A percentile compares a stretch with the other conserved stretches of the same genome.
Conservation (phyloP, 2,113 vertebrate species). For the Bubo blakistoni region DNA sequence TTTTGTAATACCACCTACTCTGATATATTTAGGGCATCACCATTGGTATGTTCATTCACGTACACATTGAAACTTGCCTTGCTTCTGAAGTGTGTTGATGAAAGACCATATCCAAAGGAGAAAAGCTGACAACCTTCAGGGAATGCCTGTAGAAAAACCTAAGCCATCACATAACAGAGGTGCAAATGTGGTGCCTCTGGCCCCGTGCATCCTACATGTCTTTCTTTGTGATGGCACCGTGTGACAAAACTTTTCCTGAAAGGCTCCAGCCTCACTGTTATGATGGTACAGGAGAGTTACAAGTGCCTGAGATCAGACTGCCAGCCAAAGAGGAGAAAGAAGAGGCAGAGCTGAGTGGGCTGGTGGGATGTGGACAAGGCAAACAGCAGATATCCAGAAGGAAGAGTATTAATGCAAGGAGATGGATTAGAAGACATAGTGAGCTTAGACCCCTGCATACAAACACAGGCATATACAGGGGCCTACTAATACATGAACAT, state of each 20-base stretch:
- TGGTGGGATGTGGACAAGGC: neutral
- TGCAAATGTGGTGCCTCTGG: neutral
- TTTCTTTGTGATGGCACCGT: rapidly evolving
- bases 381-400: neutral
- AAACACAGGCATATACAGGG: neutral
- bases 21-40: neutral
- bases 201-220: rapidly evolving
- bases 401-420: neutral
- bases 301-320: neutral
- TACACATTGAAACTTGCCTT: neutral
- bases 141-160: neutral
- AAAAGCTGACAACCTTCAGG: neutral
- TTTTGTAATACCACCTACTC: neutral
- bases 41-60: neutral
- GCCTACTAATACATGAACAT: neutral
- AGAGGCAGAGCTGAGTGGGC: neutral
- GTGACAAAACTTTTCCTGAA: neutral
- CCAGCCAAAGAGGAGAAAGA: neutral
- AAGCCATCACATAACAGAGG: neutral
- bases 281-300: neutral
- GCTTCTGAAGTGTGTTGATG: neutral
- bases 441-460: neutral
- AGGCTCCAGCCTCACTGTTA: neutral
- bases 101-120: neutral
- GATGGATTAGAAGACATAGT: neutral